Conservation (phyloP, 2,888 invertebrate species). For the Rhyacophila evoluta region DNA sequence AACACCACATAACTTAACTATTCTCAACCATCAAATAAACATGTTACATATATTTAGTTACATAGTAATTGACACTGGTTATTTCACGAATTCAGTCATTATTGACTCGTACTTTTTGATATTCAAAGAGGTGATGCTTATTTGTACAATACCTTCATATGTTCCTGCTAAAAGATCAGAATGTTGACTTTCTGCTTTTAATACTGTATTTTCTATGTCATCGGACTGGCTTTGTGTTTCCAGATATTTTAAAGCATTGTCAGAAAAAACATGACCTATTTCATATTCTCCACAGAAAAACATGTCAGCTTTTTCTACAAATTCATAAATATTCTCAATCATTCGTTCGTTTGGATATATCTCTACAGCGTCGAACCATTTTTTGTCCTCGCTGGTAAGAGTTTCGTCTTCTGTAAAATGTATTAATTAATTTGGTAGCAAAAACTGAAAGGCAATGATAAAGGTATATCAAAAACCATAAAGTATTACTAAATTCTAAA, state of each 20-base stretch:
- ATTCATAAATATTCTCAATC: constrained; percentile 59
- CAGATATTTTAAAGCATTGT: constrained; percentile 60
- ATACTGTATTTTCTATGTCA: constrained; percentile 61
- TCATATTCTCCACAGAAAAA: constrained; percentile 64
- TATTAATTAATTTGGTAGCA: too few species aligned
- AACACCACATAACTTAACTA: too few species aligned
- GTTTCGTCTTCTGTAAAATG: neutral
- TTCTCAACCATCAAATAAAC: too few species aligned
- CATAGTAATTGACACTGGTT: too few species aligned
- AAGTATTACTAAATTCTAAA: too few species aligned
- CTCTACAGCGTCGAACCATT: constrained; percentile 57
- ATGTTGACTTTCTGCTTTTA: constrained; percentile 74
- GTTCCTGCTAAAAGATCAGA: constrained; percentile 81
- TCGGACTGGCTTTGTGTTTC: constrained; percentile 58
- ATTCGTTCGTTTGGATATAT: constrained; percentile 59
- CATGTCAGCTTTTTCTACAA: constrained; percentile 63
- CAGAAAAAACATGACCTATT: constrained; percentile 66
- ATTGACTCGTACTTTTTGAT: too few species aligned
- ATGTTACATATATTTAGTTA: too few species aligned
- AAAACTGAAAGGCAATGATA: too few species aligned
- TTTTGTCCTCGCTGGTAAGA: neutral
- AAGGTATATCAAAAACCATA: too few species aligned
- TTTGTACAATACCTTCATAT: constrained; percentile 78
- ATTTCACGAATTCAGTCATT: too few species aligned
- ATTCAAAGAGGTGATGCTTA: too few species aligned